These are phyloP conservation scores for Podargus strigoides DNA, from an alignment of 2,797 vertebrate species.

Conservation along the genomic window DNA sequence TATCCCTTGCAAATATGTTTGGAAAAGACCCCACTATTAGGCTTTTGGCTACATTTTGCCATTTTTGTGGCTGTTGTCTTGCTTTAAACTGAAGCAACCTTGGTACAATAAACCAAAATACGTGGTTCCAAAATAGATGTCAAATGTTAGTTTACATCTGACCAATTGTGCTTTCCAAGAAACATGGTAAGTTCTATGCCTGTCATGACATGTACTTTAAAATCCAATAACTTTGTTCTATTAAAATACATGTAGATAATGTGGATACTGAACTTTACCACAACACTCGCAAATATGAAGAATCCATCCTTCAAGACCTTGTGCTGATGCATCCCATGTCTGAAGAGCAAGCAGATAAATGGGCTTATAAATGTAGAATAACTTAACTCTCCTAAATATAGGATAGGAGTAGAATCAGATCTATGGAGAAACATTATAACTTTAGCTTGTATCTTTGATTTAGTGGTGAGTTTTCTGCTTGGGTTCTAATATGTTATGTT, in stretches of 20 bases:
- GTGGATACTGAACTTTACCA: background rate
- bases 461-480: background rate
- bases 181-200: background rate
- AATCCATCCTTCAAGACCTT: background rate
- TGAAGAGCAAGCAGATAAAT: background rate
- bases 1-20: background rate
- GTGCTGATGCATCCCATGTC: background rate
- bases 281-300: background rate
- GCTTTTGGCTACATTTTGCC: background rate
- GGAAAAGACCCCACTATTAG: background rate
- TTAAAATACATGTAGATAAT: background rate
- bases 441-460: background rate
- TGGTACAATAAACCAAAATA: background rate
- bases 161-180: background rate
- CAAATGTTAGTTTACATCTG: background rate
- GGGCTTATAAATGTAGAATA: background rate
- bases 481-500: background rate
- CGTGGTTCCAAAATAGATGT: background rate
- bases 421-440: background rate
- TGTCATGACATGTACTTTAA: background rate
- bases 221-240: background rate
- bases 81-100: background rate
- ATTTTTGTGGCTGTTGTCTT: background rate
- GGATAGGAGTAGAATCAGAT: background rate
- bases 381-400: background rate